These are phyloP conservation scores for Altica lythri DNA, from an alignment of 2,888 invertebrate species.

Conservation along the genomic window DNA sequence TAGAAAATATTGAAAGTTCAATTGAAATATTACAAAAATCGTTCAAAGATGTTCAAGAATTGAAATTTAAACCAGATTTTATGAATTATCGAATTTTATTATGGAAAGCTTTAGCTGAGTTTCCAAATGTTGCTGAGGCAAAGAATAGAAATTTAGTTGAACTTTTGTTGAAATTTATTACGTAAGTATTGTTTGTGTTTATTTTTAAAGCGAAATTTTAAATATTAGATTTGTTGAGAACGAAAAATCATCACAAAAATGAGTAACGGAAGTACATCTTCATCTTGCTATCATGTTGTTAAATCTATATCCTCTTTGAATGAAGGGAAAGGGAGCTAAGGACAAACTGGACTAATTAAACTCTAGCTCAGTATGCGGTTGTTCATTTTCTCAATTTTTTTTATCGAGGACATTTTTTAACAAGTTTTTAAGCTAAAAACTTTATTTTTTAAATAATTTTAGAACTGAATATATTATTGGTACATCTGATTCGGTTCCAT, in stretches of 20 bases:
- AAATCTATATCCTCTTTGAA: too few relatives aligned
- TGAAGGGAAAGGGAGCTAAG: too few relatives aligned
- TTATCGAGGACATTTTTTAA: too few relatives aligned
- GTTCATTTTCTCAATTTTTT: too few relatives aligned
- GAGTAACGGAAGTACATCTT: too few relatives aligned
- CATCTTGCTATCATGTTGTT: too few relatives aligned
- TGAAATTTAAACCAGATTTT: slow-evolving; percentile 69
- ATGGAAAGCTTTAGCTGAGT: slow-evolving; percentile 78
- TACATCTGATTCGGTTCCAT: slow-evolving; percentile 62
- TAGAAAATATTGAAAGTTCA: slow-evolving; percentile 32
- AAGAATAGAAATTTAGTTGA: slow-evolving; percentile 80
- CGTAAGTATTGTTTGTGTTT: slow-evolving; percentile 51
- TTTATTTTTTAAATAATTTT: too few relatives aligned
- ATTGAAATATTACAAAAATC: slow-evolving; percentile 46
- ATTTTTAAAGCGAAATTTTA: too few relatives aligned
- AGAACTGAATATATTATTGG: slow-evolving; percentile 64
- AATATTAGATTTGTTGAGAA: too few relatives aligned
- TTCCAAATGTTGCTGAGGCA: slow-evolving; percentile 76
- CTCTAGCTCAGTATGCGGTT: too few relatives aligned
- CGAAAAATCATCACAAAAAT: too few relatives aligned
- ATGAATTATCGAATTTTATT: slow-evolving; percentile 77
- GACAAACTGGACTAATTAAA: slow-evolving; percentile 58
- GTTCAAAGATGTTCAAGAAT: slow-evolving; percentile 44
- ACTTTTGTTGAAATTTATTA: slow-evolving; percentile 75
- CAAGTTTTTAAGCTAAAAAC: too few relatives aligned